A percentile compares a stretch with the other conserved stretches of the same genome.
Evolutionary conservation across 2,888 invertebrate genomes (phyloP).

Genomic region (Electrophaes corylata): DNA sequence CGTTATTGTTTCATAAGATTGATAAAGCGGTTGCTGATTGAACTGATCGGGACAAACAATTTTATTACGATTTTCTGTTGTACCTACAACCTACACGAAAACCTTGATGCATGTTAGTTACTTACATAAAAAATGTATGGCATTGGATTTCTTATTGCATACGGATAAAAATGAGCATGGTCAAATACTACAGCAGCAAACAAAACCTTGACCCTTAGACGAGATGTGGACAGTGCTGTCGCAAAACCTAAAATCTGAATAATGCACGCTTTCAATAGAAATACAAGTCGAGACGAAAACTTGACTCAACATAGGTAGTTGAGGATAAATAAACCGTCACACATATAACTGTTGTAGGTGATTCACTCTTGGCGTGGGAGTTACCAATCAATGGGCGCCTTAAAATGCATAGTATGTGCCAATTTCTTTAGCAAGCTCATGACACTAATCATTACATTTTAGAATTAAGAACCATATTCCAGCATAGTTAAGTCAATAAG

Average conservation of each 20-base stretch:
- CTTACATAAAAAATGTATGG: constrained; percentile 11
- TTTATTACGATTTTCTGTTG: background rate
- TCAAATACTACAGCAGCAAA: constrained; percentile 33
- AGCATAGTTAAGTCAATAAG: background rate
- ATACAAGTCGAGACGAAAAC: constrained; percentile 42
- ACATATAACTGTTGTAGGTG: constrained; percentile 42
- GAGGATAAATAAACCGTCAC: constrained; percentile 31
- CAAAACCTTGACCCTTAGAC: constrained; percentile 39
- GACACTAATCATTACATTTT: constrained; percentile 11
- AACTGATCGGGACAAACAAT: no score
- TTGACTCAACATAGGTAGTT: constrained; percentile 43
- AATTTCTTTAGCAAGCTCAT: constrained; percentile 26
- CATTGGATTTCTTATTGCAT: constrained; percentile 23
- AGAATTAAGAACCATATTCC: background rate
- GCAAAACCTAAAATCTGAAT: constrained; percentile 30
- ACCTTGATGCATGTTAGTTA: constrained; percentile 12
- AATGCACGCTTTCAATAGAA: constrained; percentile 39
- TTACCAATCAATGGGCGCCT: constrained; percentile 33
- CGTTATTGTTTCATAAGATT: no score
- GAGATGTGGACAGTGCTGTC: constrained; percentile 30
- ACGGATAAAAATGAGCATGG: constrained; percentile 37
- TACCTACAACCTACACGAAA: background rate
- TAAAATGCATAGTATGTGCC: constrained; percentile 28
- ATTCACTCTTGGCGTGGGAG: constrained; percentile 51
- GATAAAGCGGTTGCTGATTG: no score